Percentiles rank a stretch among this genome's conserved stretches.
Conservation (phyloP, 2,113 vertebrate species). For the Mormoops blainvillei region DNA sequence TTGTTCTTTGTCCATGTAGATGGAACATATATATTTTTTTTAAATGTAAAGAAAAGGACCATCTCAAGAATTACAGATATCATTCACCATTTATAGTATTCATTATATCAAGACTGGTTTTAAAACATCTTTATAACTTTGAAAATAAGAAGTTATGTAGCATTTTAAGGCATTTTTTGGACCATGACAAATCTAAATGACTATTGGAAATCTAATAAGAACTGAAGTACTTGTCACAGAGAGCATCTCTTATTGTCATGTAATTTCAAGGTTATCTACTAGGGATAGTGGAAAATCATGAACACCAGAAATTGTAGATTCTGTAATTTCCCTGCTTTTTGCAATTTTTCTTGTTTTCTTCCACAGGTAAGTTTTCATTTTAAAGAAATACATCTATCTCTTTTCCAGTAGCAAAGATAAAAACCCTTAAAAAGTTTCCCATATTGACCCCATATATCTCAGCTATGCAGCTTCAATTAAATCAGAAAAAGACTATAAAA, state of each 20-base stretch:
- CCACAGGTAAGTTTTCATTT: conserved; percentile 68
- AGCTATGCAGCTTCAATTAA: conserved; percentile 6
- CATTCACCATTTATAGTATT: not conserved
- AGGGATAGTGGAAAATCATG: conserved; percentile 73
- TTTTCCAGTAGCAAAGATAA: conserved; percentile 56
- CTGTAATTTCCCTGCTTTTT: conserved; percentile 70
- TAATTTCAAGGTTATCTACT: conserved; percentile 78
- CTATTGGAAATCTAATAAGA: conserved; percentile 78
- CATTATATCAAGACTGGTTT: conserved; percentile 47
- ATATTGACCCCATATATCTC: conserved; percentile 27
- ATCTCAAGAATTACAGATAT: conserved; percentile 1
- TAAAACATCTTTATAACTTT: conserved; percentile 48
- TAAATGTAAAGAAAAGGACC: not conserved
- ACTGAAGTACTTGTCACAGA: conserved; percentile 74
- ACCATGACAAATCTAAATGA: conserved; percentile 72
- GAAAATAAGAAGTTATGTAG: conserved; percentile 22
- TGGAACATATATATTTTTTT: not conserved
- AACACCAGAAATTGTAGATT: conserved; percentile 77
- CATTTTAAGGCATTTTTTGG: conserved; percentile 72
- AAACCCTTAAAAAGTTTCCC: conserved; percentile 34
- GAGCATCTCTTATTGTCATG: conserved; percentile 73
- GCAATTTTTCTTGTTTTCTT: conserved; percentile 76
- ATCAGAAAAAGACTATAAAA: not conserved
- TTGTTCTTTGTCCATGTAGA: not conserved
- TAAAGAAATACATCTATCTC: conserved; percentile 52